Evolutionary conservation across 1,140 invertebrate genomes (phyloP).

Genomic region (Oedothorax gibbosus): DNA sequence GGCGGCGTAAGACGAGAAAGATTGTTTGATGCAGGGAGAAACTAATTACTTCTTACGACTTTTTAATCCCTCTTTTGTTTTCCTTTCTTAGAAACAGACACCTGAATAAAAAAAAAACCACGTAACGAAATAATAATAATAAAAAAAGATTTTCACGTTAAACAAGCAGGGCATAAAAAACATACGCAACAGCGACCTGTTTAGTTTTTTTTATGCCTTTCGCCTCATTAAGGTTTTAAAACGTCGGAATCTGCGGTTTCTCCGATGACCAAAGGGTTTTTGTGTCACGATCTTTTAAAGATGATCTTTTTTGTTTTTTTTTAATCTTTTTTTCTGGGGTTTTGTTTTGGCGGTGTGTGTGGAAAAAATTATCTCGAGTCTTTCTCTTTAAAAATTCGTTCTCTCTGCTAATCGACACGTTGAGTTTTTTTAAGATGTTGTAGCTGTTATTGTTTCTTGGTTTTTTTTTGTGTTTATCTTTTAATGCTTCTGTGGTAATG

Average conservation of each 20-base stretch:
- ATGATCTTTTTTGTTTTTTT: constrained; percentile 10
- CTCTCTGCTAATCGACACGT: constrained; percentile 32
- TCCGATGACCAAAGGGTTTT: constrained; percentile 57
- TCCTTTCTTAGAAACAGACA: constrained; percentile 52
- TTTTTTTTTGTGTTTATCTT: constrained; percentile 24
- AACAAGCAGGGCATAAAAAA: constrained; percentile 55
- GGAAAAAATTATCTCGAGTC: too few relatives aligned
- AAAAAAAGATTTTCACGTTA: constrained; percentile 46
- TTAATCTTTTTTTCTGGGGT: not conserved
- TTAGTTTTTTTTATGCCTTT: constrained; percentile 56
- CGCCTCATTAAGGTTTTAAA: constrained; percentile 60
- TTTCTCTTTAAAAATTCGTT: not conserved
- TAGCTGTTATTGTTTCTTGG: not conserved
- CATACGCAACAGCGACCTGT: constrained; percentile 45
- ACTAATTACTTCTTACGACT: constrained; percentile 61
- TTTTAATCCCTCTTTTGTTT: constrained; percentile 59
- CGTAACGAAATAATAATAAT: constrained; percentile 19
- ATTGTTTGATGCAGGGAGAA: constrained; percentile 56
- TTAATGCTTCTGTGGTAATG: constrained; percentile 54
- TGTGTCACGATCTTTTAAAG: constrained; percentile 50
- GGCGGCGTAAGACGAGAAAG: constrained; percentile 18
- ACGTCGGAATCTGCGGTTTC: constrained; percentile 52
- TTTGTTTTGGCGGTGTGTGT: too few relatives aligned
- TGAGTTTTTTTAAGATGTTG: constrained; percentile 1
- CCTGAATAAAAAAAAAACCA: constrained; percentile 25